Evolutionary conservation across 2,888 invertebrate genomes (phyloP).

Genomic region (Leucophenga maculata): DNA sequence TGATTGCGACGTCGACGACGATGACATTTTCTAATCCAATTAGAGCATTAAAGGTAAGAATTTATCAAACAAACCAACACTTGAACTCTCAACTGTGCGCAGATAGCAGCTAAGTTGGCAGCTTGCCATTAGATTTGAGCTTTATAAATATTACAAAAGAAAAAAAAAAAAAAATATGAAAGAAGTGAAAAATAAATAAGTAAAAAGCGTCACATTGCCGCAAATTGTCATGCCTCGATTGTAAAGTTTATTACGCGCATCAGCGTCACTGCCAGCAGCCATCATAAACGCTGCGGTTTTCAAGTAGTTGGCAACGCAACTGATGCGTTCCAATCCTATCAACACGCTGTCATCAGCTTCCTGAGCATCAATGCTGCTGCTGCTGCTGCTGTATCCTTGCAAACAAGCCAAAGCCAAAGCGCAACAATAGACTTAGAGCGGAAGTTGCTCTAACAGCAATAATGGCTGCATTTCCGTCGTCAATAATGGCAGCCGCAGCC

Average conservation of each 20-base stretch:
- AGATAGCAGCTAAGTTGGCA: background rate
- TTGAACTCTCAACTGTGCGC: background rate
- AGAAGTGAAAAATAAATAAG: conserved; percentile 2
- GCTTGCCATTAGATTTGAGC: background rate
- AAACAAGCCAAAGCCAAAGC: conserved; percentile 21
- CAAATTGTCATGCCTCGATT: conserved; percentile 18
- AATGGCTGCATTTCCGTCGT: conserved; percentile 30
- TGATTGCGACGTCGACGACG: no score
- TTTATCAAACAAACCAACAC: background rate
- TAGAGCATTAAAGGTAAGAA: conserved; percentile 10
- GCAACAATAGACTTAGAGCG: conserved; percentile 13
- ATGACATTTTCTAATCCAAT: conserved; percentile 13
- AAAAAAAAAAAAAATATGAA: background rate
- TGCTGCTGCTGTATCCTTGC: conserved; percentile 1
- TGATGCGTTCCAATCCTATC: background rate
- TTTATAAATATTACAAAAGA: background rate
- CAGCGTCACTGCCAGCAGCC: conserved; percentile 6
- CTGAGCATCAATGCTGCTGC: background rate
- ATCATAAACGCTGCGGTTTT: background rate
- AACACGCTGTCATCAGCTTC: conserved; percentile 13
- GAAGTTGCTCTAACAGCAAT: conserved; percentile 25
- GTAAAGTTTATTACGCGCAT: conserved; percentile 25
- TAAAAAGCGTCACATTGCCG: background rate
- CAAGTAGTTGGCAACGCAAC: conserved; percentile 14
- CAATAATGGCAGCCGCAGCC: background rate